A percentile compares a stretch with the other conserved stretches of the same genome.
Conservation (phyloP, 1,140 invertebrate species). For the Zaprionus taronus region DNA sequence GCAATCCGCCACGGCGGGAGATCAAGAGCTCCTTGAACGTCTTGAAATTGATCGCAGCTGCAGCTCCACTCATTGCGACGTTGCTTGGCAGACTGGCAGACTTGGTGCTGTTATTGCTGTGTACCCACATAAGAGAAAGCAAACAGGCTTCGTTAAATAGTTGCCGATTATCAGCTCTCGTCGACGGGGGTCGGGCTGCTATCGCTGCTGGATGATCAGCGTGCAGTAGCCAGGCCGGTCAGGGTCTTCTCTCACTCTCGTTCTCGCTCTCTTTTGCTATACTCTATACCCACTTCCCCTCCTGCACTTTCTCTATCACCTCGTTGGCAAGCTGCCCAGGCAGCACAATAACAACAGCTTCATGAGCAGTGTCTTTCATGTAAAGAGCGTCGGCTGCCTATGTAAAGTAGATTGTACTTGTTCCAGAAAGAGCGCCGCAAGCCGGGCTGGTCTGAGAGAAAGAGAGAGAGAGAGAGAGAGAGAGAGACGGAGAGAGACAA, state of each 20-base stretch:
- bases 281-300: neutral
- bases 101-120: slow-evolving; percentile 1
- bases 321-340: slow-evolving; percentile 16
- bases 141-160: slow-evolving; percentile 31
- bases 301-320: neutral
- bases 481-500: neutral
- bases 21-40: slow-evolving; percentile 62
- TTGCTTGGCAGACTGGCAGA: slow-evolving; percentile 25
- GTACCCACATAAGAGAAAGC: slow-evolving; percentile 13
- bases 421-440: neutral
- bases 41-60: slow-evolving; percentile 33
- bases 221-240: slow-evolving; percentile 1
- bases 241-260: neutral
- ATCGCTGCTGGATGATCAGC: slow-evolving; percentile 35
- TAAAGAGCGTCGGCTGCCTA: slow-evolving; percentile 1
- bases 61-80: slow-evolving; percentile 35
- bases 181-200: slow-evolving; percentile 31
- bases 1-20: slow-evolving; percentile 40
- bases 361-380: neutral
- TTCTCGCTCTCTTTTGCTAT: neutral
- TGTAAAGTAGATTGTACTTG: neutral
- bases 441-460: neutral
- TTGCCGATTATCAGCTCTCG: slow-evolving; percentile 25
- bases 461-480: neutral
- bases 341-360: neutral